These are phyloP conservation scores for Scolopax mira DNA, from an alignment of 2,113 vertebrate genomes.

Conservation along the genomic window DNA sequence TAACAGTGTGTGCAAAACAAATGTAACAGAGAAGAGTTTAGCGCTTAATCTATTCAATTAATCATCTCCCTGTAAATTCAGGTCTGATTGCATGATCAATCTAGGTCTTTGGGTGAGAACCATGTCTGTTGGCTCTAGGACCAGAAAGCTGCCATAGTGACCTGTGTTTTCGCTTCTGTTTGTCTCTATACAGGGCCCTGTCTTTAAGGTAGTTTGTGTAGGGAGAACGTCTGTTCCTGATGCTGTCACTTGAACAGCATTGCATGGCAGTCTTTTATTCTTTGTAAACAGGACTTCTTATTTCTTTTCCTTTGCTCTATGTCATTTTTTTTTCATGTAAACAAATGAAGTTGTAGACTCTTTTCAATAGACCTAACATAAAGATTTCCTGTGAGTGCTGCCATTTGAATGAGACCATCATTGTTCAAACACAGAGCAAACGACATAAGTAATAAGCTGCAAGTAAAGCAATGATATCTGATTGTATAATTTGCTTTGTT, in stretches of 20 bases:
- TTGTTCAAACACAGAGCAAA: neutral
- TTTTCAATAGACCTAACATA: neutral
- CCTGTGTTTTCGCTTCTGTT: fast-evolving
- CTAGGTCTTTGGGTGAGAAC: neutral
- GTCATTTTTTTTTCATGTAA: neutral
- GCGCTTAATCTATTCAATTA: neutral
- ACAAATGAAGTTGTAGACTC: neutral
- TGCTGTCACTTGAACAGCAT: neutral
- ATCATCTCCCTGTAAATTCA: neutral
- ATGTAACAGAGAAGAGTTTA: neutral
- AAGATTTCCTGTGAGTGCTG: neutral
- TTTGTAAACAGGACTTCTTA: neutral
- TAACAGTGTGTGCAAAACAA: neutral
- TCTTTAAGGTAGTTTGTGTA: neutral
- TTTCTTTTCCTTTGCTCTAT: neutral
- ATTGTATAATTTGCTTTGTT: neutral
- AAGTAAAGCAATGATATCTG: neutral
- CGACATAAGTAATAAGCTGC: neutral
- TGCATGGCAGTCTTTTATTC: neutral
- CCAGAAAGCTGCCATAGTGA: neutral
- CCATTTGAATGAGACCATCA: neutral
- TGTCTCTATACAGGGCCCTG: fast-evolving
- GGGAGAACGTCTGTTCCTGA: neutral
- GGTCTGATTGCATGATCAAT: neutral
- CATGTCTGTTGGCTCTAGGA: neutral